Conservation (phyloP, 2,888 invertebrate genomes). For the Hermaeophaga mercurialis region DNA sequence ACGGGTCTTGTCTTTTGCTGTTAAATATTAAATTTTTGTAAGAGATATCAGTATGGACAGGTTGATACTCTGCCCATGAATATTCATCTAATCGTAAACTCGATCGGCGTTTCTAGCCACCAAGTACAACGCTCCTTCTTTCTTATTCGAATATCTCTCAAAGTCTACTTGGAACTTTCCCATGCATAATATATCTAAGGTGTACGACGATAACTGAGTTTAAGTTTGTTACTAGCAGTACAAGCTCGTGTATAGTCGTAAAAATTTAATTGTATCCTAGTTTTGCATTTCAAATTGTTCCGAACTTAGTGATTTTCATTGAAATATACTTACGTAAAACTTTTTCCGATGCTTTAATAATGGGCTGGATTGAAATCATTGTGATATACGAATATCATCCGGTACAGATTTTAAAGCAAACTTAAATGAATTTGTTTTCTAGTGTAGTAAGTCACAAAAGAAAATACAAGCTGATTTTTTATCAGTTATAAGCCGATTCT, state of each 20-base stretch:
- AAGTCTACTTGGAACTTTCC: slow-evolving; percentile 8
- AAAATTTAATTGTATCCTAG: not conserved
- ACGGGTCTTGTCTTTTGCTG: not conserved
- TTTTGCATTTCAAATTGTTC: not conserved
- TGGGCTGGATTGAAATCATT: too few species aligned
- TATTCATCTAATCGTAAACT: slow-evolving; percentile 17
- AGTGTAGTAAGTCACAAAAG: too few species aligned
- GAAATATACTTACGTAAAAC: too few species aligned
- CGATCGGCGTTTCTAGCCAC: slow-evolving; percentile 6
- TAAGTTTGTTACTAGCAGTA: not conserved
- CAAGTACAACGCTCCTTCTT: slow-evolving; percentile 3
- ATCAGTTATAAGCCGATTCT: too few species aligned
- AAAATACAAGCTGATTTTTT: too few species aligned
- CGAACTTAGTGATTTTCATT: too few species aligned
- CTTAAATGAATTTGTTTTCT: too few species aligned
- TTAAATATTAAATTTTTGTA: slow-evolving; percentile 4
- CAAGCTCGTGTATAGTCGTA: not conserved
- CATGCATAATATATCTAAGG: slow-evolving; percentile 17
- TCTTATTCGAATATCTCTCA: slow-evolving; percentile 8
- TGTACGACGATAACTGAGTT: not conserved
- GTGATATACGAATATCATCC: too few species aligned
- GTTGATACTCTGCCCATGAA: slow-evolving; percentile 22
- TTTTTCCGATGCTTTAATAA: too few species aligned
- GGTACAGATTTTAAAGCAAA: too few species aligned
- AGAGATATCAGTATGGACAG: slow-evolving; percentile 17